Percentiles rank a stretch among this genome's conserved stretches.
Conservation (phyloP, 2,113 vertebrate species). For the Harpagus bidentatus region DNA sequence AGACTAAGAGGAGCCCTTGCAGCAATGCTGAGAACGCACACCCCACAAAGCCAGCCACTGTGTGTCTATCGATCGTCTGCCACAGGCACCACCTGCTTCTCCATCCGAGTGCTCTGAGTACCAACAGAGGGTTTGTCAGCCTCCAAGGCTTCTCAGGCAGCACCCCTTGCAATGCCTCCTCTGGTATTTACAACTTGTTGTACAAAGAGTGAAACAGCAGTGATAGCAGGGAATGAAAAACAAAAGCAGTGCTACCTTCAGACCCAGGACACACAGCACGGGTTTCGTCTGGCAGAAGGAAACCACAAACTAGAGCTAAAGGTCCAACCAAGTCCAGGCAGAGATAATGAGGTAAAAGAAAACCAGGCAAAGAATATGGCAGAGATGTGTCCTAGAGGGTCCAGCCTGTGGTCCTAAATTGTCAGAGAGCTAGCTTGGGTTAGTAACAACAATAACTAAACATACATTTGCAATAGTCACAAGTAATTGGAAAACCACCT, state of each 20-base stretch:
- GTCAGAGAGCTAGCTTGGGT: neutral
- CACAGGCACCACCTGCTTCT: neutral
- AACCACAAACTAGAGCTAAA: neutral
- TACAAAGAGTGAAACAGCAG: too few species aligned
- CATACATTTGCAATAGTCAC: neutral
- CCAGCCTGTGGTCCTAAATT: neutral
- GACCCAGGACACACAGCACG: neutral
- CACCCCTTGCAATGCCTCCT: neutral
- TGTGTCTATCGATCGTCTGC: neutral
- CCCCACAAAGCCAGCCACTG: accelerated
- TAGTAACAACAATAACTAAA: neutral
- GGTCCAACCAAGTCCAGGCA: neutral
- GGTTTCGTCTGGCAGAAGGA: neutral
- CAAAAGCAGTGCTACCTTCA: neutral
- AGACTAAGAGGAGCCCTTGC: neutral
- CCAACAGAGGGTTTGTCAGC: neutral
- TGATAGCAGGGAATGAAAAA: neutral
- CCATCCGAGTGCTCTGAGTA: accelerated
- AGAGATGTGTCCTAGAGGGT: neutral
- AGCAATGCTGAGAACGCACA: neutral
- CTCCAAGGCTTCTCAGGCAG: neutral
- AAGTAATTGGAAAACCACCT: neutral
- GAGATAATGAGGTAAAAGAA: neutral
- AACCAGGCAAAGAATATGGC: neutral
- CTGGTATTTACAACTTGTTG: neutral